Percentiles rank a stretch among this genome's conserved stretches.
Conservation (phyloP, 2,888 invertebrate species). For the Cataglyphis albicans region DNA sequence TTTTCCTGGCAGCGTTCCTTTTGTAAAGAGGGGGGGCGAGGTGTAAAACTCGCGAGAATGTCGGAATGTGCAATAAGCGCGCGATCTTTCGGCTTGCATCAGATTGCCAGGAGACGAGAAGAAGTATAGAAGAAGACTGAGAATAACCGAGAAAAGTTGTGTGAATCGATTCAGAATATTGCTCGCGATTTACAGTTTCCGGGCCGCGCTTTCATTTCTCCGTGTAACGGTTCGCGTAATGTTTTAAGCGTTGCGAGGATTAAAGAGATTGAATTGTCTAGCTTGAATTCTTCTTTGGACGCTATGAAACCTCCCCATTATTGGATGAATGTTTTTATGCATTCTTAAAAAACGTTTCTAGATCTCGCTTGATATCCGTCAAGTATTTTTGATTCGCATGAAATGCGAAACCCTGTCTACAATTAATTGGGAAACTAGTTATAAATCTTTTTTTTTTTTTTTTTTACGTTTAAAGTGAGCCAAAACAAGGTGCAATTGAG, state of each 20-base stretch:
- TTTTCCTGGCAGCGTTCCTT: constrained; percentile 49
- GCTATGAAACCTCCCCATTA: not conserved
- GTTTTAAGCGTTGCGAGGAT: constrained; percentile 25
- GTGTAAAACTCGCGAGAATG: constrained; percentile 50
- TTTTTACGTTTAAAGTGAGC: not conserved
- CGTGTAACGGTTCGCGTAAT: constrained; percentile 21
- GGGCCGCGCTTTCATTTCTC: constrained; percentile 6
- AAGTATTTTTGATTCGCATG: not conserved
- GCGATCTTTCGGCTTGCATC: constrained; percentile 48
- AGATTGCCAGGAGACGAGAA: constrained; percentile 28
- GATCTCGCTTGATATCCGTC: constrained; percentile 4
- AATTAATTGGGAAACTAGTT: not conserved
- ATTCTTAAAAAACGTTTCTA: not conserved
- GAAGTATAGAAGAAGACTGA: constrained; percentile 14
- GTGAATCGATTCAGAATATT: constrained; percentile 44
- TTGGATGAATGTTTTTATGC: not conserved
- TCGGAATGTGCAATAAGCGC: constrained; percentile 51
- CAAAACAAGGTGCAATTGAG: not conserved
- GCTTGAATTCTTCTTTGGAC: not conserved
- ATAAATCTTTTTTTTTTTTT: not conserved
- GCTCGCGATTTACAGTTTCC: constrained; percentile 38
- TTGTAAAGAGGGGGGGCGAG: constrained; percentile 28
- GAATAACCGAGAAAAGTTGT: constrained; percentile 43
- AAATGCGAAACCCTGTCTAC: not conserved
- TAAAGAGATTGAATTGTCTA: constrained; percentile 35